A percentile compares a stretch with the other conserved stretches of the same genome.
Conservation (phyloP, 2,113 vertebrate species). For the Lepus americanus region DNA sequence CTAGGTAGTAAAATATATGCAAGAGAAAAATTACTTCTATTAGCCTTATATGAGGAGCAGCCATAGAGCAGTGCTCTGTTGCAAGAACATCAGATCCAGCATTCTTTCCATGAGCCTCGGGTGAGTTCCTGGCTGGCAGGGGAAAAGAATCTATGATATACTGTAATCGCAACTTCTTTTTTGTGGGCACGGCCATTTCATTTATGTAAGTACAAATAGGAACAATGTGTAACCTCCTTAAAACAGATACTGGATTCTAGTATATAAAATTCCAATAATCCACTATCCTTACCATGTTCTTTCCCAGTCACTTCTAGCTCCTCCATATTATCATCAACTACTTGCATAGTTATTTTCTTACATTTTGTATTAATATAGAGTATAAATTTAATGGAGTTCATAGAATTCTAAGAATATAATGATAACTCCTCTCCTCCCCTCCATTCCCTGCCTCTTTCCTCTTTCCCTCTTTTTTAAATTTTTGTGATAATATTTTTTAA, state of each 20-base stretch:
- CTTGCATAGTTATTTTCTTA: background rate
- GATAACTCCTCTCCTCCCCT: no score
- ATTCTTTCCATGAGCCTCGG: slow-evolving; percentile 7
- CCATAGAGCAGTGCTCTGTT: slow-evolving; percentile 5
- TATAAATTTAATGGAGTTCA: no score
- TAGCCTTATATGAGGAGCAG: background rate
- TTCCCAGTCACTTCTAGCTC: background rate
- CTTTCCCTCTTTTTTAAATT: no score
- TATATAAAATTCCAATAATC: background rate
- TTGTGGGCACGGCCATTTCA: background rate
- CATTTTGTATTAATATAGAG: no score
- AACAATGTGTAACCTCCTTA: slow-evolving; percentile 56
- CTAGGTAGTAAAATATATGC: slow-evolving; percentile 50
- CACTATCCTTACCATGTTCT: background rate
- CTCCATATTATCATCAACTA: background rate
- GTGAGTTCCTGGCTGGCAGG: background rate
- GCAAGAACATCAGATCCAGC: slow-evolving; percentile 18
- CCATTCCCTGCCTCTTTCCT: no score
- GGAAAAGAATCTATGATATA: background rate
- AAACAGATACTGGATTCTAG: slow-evolving; percentile 8
- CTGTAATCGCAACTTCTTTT: background rate
- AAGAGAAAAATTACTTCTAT: slow-evolving; percentile 43
- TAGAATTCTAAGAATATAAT: no score
- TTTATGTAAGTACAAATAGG: slow-evolving; percentile 53
- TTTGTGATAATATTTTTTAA: no score